Base-by-base conservation (phyloP, 2,888 invertebrate genomes). In the Melanargia galathea region DNA sequence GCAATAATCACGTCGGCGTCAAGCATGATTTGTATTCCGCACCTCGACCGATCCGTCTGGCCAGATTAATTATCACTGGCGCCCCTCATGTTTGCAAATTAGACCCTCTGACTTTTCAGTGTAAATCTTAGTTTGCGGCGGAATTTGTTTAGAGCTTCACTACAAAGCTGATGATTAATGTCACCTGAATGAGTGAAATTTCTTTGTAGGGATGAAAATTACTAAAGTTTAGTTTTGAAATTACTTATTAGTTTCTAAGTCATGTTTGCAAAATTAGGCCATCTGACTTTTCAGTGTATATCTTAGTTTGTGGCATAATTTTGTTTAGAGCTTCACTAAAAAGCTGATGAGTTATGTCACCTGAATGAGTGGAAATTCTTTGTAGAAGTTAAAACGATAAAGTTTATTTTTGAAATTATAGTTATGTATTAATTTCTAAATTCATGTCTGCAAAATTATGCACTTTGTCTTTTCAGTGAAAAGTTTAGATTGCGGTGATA, bases 391-490 rank as follows among this genome's bases (percentile, higher is more conserved):
- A 45, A 45, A 45, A 3, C 16, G n/a, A n/a, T n/a, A n/a, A n/a
- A n/a, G n/a, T n/a, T n/a, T n/a, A n/a, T n/a, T n/a, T n/a, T n/a
- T n/a, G n/a, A n/a, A n/a, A n/a, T n/a, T n/a, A n/a, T n/a, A n/a
- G n/a, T n/a, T n/a, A n/a, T n/a, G n/a, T n/a, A n/a, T n/a, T n/a
- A n/a, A n/a, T n/a, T n/a, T n/a, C n/a, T n/a, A n/a, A n/a, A n/a
- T n/a, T 84, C 79, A 84, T 89, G 90, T 88, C 90, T 88, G 82
- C 86, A 88, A 90, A 90, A n/a, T 90, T 87, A 90, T 86, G 78
- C 71, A 75, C 76, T 75, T 49, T 79, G 82, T 83, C 81, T 84
- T 86, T 82, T 80, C 81, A 82, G 76, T 78, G 78, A 82, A 64
- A 56, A 65, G 68, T 67, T 68, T 57, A 51, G 60, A 57, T 54